phyloP scores from a whole-genome alignment of 2,888 invertebrate species.

The Artemia sinica region DNA sequence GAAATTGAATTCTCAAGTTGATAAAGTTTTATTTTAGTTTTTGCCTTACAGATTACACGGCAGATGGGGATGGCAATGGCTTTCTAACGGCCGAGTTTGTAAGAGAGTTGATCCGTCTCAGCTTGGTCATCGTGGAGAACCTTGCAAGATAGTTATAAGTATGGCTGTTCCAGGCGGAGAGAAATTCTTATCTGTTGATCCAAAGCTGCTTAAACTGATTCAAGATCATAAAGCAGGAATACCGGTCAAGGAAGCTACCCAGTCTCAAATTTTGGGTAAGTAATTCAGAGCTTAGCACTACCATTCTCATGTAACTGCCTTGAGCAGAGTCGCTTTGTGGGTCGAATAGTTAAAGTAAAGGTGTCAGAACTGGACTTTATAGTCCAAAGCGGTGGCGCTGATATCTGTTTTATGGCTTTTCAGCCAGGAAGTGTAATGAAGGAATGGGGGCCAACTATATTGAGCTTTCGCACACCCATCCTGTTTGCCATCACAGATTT shows the following conservation, averaged over 20 bases:
- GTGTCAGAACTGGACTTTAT: too few relatives aligned
- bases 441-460: too few relatives aligned
- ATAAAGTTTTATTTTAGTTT: too few relatives aligned
- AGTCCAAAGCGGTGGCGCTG: too few relatives aligned
- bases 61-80: conserved; percentile 95
- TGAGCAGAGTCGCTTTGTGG: too few relatives aligned
- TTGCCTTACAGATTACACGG: conserved; percentile 71
- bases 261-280: background rate
- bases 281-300: background rate
- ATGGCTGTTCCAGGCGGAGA: conserved; percentile 16
- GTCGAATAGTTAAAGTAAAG: too few relatives aligned
- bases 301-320: too few relatives aligned
- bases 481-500: too few relatives aligned
- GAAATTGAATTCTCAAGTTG: too few relatives aligned
- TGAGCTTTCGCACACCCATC: too few relatives aligned
- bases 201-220: background rate
- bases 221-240: conserved; percentile 3
- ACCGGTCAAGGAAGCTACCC: conserved; percentile 4
- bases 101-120: conserved; percentile 39
- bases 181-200: conserved; percentile 14
- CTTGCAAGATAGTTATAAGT: conserved; percentile 52
- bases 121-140: conserved; percentile 45
- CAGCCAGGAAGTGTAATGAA: too few relatives aligned
- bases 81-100: conserved; percentile 50
- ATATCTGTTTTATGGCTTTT: too few relatives aligned